Evolutionary conservation across 1,140 invertebrate species (phyloP), one percentile per base, ranked within the genome.

Genomic region (Ooceraea biroi): DNA sequence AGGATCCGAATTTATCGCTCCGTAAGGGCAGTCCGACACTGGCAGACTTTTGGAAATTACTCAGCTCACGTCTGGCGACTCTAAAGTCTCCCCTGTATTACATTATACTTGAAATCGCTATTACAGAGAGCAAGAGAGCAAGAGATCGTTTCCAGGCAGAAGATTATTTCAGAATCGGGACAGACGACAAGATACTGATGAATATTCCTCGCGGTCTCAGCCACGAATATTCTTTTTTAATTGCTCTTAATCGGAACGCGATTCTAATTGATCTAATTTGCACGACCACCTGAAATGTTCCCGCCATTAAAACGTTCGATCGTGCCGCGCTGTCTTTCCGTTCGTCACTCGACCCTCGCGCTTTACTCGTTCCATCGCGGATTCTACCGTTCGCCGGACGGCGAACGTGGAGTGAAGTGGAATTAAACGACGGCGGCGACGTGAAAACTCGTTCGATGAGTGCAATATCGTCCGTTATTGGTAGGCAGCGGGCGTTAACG

Each of bases 391-490:
- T 57, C 30, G 63, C 25, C 50, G n/a, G n/a, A n/a, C n/a, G n/a
- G n/a, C n/a, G n/a, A n/a, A n/a, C n/a, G n/a, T n/a, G n/a, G n/a
- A n/a, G 36, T 11, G 19, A 17, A 19, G 50, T 30, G 76, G 12
- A 46, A 71, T 80, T 19, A 55, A 44, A 66, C 58, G 65, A 76
- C 12, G 19, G 25, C 55, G 36, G 55, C 44, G 55, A 73, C 11
- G 80, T 58, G 60, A 69, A 69, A 66, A 19, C 52, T 77, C 58
- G 86, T 87, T 87, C 86, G 80, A 86, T 87, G 86, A 86, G 69
- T 66, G 85, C 74, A 86, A 86, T 74, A 85, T 86, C 86, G 80
- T 88, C 48, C 73, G 52, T 65, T 86, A 88, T 87, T 82, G 85
- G 73, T 83, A 84, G 80, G 19, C 27, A 52, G 22, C 48, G 55